Evolutionary conservation across 1,140 invertebrate genomes (phyloP).

Genomic region (Aphelinus atriplicis): DNA sequence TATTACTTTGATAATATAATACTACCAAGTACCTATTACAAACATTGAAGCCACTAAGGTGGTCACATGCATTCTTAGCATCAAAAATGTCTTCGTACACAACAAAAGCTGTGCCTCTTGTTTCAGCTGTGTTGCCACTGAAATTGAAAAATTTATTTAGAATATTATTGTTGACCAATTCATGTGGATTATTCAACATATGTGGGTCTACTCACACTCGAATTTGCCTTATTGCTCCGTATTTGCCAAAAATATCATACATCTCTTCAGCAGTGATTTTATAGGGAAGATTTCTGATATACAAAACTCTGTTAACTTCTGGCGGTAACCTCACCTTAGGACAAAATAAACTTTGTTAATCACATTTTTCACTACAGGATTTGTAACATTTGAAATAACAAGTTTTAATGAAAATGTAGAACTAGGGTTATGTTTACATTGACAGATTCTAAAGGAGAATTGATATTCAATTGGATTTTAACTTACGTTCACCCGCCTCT

Average conservation of each 20-base stretch:
- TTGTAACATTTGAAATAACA: too few relatives aligned
- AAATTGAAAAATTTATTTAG: conserved; percentile 52
- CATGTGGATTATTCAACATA: background rate
- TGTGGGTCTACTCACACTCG: conserved; percentile 83
- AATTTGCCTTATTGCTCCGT: conserved; percentile 98
- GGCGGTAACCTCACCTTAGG: conserved; percentile 94
- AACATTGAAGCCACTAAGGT: conserved; percentile 98
- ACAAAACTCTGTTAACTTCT: conserved; percentile 97
- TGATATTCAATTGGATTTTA: background rate
- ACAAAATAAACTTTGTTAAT: conserved; percentile 39
- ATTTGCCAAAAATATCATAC: conserved; percentile 99
- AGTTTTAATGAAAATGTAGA: too few relatives aligned
- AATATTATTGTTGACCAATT: conserved; percentile 20
- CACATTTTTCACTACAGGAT: too few relatives aligned
- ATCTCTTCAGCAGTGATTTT: conserved; percentile 99
- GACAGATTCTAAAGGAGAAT: too few relatives aligned
- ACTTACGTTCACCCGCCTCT: conserved; percentile 72
- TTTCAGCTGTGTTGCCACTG: conserved; percentile 97
- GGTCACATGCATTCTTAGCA: conserved; percentile 99
- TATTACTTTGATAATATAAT: conserved; percentile 94
- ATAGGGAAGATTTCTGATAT: conserved; percentile 97
- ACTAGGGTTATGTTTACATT: too few relatives aligned
- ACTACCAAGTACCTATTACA: conserved; percentile 98
- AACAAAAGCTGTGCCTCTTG: conserved; percentile 98
- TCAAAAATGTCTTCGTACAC: conserved; percentile 99